Base-by-base conservation (phyloP, 2,113 vertebrate species). In the Barnardius zonarius region DNA sequence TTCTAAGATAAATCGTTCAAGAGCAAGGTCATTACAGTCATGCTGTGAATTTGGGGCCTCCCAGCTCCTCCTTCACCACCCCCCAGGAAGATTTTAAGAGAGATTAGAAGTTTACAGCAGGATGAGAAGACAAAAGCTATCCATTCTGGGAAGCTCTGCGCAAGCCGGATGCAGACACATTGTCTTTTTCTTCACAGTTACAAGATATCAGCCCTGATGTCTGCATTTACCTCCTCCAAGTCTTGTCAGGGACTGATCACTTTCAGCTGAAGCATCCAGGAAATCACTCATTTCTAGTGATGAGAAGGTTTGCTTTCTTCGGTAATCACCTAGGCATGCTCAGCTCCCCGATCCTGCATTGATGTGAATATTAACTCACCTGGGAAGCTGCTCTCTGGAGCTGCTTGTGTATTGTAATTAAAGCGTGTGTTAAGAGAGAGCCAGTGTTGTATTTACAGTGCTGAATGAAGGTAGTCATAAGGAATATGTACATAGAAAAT, bases 1-100 rank as follows among this genome's bases (percentile, higher is more conserved):
- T 94, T 92, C 82, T 95, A 85, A 85, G 63, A 75, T 88, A 90
- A 95, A 92, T 78, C 51, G 44, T 51, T 84, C 73, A 93, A 81
- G 73, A 84, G 55, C 43, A 86, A 92, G 69, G 86, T 81, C 76
- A 72, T 83, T 92, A 54, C 16, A 78, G 30, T 8, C 77, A 55
- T 44, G 48, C 88, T 92, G 94, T 88, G 92, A 95, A 86, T 88
- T 6, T 54, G 80, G 61, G 80, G 43, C 51, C 48, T 82, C 37
- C 23, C 61, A 63, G 17, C 48, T 68, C 37, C 46, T 90, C 43
- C 46, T 14, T 88, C 10, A 1, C 19, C 43, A 75, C 81, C 55
- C 52, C 6, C 9, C 35, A 64, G 18, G 66, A 93, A 86, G 54
- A 90, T 59, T 93, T 93, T 62, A 91, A 91, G 59, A 88, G 70